phyloP scores from a whole-genome alignment of 2,888 invertebrate genomes.

The Machimus atricapillus region DNA sequence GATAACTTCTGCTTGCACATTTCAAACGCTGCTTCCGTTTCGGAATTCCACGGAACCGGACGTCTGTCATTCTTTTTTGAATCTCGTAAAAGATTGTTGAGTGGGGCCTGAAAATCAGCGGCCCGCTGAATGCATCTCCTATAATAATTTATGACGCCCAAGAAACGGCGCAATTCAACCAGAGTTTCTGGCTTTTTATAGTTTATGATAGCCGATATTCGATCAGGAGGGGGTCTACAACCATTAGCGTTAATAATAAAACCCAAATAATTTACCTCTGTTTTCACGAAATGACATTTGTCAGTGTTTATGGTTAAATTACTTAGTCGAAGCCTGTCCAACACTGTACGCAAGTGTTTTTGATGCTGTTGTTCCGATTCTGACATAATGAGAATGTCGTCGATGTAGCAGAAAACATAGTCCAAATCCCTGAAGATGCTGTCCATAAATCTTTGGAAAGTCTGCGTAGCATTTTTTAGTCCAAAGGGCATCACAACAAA shows the following conservation, averaged over 20 bases:
- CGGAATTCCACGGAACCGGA: neutral
- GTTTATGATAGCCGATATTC: neutral
- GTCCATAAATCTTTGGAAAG: too few relatives aligned
- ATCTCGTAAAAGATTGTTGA: neutral
- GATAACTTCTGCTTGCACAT: neutral
- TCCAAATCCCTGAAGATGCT: too few relatives aligned
- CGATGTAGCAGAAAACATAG: neutral
- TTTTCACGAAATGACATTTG: neutral
- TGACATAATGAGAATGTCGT: neutral
- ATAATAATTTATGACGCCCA: neutral
- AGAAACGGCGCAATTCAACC: neutral
- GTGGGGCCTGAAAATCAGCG: neutral
- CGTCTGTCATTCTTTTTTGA: neutral
- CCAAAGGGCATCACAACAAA: too few relatives aligned
- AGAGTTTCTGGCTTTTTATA: neutral
- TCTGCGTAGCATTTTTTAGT: too few relatives aligned
- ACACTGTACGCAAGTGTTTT: neutral
- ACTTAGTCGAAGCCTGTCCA: neutral
- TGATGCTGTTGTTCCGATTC: conserved; percentile 31
- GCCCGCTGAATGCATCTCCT: neutral
- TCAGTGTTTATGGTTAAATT: neutral
- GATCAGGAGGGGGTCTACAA: neutral
- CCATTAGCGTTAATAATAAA: neutral
- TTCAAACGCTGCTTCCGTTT: neutral
- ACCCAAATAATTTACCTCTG: neutral